These are phyloP conservation scores for Schizotus pectinicornis DNA, from an alignment of 2,888 invertebrate genomes.

Conservation along the genomic window DNA sequence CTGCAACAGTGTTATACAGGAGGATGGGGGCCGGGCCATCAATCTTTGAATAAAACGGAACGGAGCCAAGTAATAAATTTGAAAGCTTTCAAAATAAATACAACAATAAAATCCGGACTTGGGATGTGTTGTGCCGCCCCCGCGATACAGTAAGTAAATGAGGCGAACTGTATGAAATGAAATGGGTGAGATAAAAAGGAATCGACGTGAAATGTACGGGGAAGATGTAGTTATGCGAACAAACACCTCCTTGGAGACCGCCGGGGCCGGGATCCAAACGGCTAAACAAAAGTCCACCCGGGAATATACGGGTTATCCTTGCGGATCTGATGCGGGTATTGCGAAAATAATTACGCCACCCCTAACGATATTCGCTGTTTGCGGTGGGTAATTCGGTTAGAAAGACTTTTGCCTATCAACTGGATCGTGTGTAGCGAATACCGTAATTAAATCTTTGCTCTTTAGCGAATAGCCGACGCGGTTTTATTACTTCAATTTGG, in stretches of 20 bases:
- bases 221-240: slow-evolving; percentile 17
- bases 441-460: too few relatives aligned
- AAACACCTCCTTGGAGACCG: slow-evolving; percentile 20
- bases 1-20: too few relatives aligned
- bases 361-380: not conserved
- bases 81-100: not conserved
- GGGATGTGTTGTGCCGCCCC: not conserved
- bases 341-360: slow-evolving; percentile 1
- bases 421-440: too few relatives aligned
- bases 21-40: not conserved
- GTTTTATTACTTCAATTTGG: too few relatives aligned
- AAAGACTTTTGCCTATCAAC: too few relatives aligned
- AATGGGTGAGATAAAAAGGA: slow-evolving; percentile 22
- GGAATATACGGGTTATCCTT: slow-evolving; percentile 11
- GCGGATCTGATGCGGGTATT: slow-evolving; percentile 6
- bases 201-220: slow-evolving; percentile 19
- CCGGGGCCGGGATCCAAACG: slow-evolving; percentile 12
- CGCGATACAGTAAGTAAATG: slow-evolving; percentile 8
- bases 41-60: not conserved
- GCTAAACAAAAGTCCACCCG: slow-evolving; percentile 17
- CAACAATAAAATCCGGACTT: slow-evolving; percentile 1
- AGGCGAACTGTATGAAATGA: slow-evolving; percentile 12
- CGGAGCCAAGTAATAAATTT: not conserved
- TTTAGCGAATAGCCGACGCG: too few relatives aligned
- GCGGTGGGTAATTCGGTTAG: slow-evolving; percentile 3